A percentile compares a stretch with the other conserved stretches of the same genome.
Conservation (phyloP, 1,140 invertebrate species). For the Acromyrmex echinatior region DNA sequence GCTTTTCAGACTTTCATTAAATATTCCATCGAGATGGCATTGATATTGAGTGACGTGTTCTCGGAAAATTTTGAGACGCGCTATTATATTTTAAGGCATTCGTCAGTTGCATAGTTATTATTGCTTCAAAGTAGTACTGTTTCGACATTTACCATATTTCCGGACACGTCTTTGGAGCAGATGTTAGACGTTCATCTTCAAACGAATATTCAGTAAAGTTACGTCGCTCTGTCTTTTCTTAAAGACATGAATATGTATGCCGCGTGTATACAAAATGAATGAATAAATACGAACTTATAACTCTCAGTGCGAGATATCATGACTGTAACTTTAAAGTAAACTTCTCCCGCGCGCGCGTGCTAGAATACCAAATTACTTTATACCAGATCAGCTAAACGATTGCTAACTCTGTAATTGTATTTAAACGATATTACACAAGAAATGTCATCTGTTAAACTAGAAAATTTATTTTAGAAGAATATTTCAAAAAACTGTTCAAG, state of each 20-base stretch:
- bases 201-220: conserved; percentile 62
- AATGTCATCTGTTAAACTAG: neutral
- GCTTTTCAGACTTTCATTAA: neutral
- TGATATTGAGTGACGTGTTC: neutral
- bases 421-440: conserved; percentile 5
- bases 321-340: conserved; percentile 58
- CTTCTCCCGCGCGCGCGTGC: conserved; percentile 36
- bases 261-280: conserved; percentile 62
- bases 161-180: conserved; percentile 25
- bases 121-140: neutral
- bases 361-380: conserved; percentile 56
- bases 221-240: conserved; percentile 52
- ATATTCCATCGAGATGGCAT: conserved; percentile 18
- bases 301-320: conserved; percentile 51
- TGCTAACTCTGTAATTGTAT: conserved; percentile 57
- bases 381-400: conserved; percentile 61
- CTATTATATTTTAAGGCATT: conserved; percentile 35
- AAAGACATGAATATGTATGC: conserved; percentile 56
- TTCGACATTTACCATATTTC: conserved; percentile 49
- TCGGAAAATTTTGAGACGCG: neutral
- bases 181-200: conserved; percentile 56
- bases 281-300: conserved; percentile 63
- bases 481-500: neutral
- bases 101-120: conserved; percentile 27
- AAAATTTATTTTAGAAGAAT: neutral